Evolutionary conservation across 2,113 vertebrate species (phyloP), one percentile per base, ranked within the genome.

Genomic region (Nothocercus julius): DNA sequence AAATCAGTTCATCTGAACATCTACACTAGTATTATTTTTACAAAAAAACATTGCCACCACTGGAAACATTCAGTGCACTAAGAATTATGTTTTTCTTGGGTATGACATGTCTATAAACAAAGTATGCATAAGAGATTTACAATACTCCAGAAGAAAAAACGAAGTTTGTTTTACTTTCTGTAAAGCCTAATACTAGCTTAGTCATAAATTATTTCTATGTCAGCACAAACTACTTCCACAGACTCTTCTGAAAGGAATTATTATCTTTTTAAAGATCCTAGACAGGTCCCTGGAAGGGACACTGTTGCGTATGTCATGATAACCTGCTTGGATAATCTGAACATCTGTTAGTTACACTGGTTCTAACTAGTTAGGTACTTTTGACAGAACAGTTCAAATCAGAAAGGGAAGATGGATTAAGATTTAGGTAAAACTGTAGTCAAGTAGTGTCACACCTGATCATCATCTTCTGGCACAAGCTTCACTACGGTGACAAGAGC

Each of bases 261-360:
- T 2, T 12, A 14, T 20, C 19, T 84, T 87, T 56, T 51, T 9
- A 91, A 28, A 3, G 82, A 15, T 20, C 24, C 11, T 12, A 56
- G 53, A 36, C 89, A 82, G 40, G 58, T 6, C 20, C 54, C 25
- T 72, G 53, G 34, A 64, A 64, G 0, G 2, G 9, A 4, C 4
- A 44, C 15, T 2, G 0, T n/a, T 27, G 11, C 1, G 1, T 44
- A 66, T 80, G 34, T 18, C 58, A 11, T 1, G 9, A 20, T 18
- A 59, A 27, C 11, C 51, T 45, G 11, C 36, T 51, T 36, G 62
- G 20, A 47, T 45, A 40, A 32, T 47, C n/a, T 36, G n/a, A 76
- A 21, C 28, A n/a, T 25, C 12, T 2, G 4, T 5, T 13, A 58
- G 53, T 44, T 40, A 5, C 1, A 2, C 28, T 61, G 12, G 21